phyloP scores from a whole-genome alignment of 2,113 vertebrate species.

The Indicator maculatus region DNA sequence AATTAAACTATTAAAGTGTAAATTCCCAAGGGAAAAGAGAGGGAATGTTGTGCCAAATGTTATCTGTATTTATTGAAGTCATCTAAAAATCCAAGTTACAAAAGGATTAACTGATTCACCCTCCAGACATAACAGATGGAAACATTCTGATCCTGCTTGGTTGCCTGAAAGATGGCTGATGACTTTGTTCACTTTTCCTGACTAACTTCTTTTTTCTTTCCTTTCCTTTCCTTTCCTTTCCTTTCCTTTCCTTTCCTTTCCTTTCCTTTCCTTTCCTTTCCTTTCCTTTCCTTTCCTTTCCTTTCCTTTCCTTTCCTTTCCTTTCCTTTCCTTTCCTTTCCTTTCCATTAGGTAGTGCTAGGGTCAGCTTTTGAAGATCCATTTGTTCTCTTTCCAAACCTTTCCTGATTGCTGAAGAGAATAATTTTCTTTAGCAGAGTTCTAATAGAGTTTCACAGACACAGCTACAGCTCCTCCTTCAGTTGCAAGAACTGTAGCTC shows the following conservation, averaged over 20 bases:
- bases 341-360: neutral
- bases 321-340: no score
- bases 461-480: neutral
- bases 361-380: neutral
- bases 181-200: neutral
- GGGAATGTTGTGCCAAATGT: neutral
- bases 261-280: no score
- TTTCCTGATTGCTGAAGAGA: neutral
- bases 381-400: neutral
- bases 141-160: neutral
- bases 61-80: neutral
- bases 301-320: no score
- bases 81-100: neutral
- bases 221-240: no score
- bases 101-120: neutral
- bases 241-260: no score
- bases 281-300: no score
- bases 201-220: neutral
- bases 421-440: neutral
- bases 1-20: neutral
- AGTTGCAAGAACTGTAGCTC: neutral
- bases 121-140: neutral
- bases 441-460: neutral
- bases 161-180: neutral
- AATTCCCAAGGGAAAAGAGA: neutral